Evolutionary conservation across 1,140 invertebrate species (phyloP).

Genomic region (Pogonognathellus flavescens): DNA sequence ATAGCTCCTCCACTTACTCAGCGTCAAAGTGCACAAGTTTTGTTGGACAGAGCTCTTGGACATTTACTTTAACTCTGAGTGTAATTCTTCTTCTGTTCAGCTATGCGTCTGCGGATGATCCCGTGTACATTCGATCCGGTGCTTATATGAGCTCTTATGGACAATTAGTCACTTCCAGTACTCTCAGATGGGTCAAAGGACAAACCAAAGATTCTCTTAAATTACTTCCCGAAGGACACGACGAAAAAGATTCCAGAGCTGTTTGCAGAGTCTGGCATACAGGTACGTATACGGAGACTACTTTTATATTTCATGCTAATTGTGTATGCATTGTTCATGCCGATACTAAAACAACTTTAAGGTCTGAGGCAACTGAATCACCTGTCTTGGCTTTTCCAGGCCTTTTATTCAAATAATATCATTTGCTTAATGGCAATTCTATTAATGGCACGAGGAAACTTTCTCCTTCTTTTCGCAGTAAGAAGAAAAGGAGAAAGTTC

Average conservation of each 20-base stretch:
- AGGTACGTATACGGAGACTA: constrained; percentile 25
- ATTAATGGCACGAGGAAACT: not conserved
- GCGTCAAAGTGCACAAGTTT: constrained; percentile 32
- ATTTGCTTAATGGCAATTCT: too few species aligned
- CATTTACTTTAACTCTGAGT: not conserved
- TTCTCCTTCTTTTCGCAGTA: not conserved
- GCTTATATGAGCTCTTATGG: constrained; percentile 54
- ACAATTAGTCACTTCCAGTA: constrained; percentile 61
- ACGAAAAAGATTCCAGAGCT: not conserved
- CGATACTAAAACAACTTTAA: not conserved
- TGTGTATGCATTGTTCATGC: not conserved
- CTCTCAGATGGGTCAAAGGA: constrained; percentile 55
- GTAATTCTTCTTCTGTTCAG: not conserved
- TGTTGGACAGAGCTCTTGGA: not conserved
- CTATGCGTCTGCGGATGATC: constrained; percentile 14
- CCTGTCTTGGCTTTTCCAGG: too few species aligned
- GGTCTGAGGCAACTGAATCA: too few species aligned
- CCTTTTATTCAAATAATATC: too few species aligned
- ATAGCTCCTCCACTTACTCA: constrained; percentile 29
- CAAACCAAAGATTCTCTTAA: constrained; percentile 54
- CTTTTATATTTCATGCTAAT: not conserved
- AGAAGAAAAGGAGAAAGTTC: not conserved
- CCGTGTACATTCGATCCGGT: constrained; percentile 54
- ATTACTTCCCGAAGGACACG: not conserved
- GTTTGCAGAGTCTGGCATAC: constrained; percentile 60